These are phyloP conservation scores for Dicentrarchus labrax DNA, from an alignment of 2,113 vertebrate species.

Conservation along the genomic window DNA sequence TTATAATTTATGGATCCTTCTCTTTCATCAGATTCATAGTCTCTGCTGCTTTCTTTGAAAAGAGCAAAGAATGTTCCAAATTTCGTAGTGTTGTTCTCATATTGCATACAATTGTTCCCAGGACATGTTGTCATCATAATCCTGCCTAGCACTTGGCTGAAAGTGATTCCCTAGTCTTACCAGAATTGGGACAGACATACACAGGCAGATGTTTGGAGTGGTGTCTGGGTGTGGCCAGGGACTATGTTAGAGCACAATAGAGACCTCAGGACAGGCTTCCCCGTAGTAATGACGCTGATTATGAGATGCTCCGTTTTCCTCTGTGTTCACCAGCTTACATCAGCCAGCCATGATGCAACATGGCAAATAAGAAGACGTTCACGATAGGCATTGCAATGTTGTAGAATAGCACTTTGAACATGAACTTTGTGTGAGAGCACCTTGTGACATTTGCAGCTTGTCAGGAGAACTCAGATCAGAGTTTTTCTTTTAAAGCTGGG, in stretches of 20 bases:
- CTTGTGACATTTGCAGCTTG: slow-evolving; percentile 58
- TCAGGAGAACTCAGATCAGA: slow-evolving; percentile 15
- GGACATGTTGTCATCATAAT: slow-evolving; percentile 31
- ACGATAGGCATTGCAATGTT: slow-evolving; percentile 35
- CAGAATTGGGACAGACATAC: slow-evolving; percentile 16
- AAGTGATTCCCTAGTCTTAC: background rate
- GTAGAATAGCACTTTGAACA: slow-evolving; percentile 50
- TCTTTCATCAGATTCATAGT: slow-evolving; percentile 37
- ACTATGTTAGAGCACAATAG: slow-evolving; percentile 28
- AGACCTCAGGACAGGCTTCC: slow-evolving; percentile 47
- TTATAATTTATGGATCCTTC: slow-evolving; percentile 33
- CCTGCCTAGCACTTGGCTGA: slow-evolving; percentile 15
- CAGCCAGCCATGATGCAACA: slow-evolving; percentile 74
- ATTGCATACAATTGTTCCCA: slow-evolving; percentile 4
- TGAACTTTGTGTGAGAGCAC: slow-evolving; percentile 41
- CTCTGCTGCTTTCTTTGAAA: slow-evolving; percentile 32
- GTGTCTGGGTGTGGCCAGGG: slow-evolving; percentile 32
- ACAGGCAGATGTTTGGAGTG: slow-evolving; percentile 57
- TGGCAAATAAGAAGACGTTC: slow-evolving; percentile 36
- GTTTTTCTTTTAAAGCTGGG: slow-evolving; percentile 29
- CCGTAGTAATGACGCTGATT: slow-evolving; percentile 34
- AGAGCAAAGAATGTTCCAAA: slow-evolving; percentile 4
- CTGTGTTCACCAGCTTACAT: slow-evolving; percentile 68
- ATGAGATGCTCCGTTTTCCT: slow-evolving; percentile 30
- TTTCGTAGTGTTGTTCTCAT: slow-evolving; percentile 10